Base-by-base conservation (phyloP, 1,140 invertebrate species). In the Calliopsis andreniformis region DNA sequence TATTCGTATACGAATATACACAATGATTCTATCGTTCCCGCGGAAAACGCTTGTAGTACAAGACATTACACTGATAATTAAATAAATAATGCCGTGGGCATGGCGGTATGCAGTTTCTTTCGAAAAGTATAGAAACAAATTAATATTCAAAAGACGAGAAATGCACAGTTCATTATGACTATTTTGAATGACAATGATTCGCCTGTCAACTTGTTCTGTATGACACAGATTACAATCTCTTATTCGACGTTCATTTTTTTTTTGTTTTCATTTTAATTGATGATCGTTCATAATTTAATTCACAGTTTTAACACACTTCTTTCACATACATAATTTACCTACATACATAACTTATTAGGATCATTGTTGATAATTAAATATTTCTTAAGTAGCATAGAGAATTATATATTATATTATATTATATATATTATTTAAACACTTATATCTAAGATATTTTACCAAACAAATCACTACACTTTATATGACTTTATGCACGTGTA, bases 51-150 rank as follows among this genome's bases (percentile, higher is more conserved):
- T 58, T 56, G 20, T 51, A 71, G 30, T 67, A 77, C 42, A 45
- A 70, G 28, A 20, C 30, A 63, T 82, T 77, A 63, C 51, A 47
- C 23, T 35, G 16, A 49, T 20, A 73, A 68, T 67, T 49, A 62
- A 79, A 78, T 67, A 70, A 71, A 79, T 81, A 78, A 81, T 42
- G 20, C 4, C n/a, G n/a, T 32, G 30, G 8, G 14, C 35, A 14
- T 68, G 14, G 20, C 23, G 42, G 28, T 18, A 53, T 10, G 28
- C 28, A 18, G n/a, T 35, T 51, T 45, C 53, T 39, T 67, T 80
- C 53, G 59, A 78, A 86, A 78, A 75, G 56, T 82, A 75, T 58
- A 78, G 83, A 85, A 82, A 84, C 61, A 80, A 78, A 83, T 68
- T 4, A 43, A 77, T 56, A 47, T 76, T 32, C 8, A 45, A 71